A percentile compares a stretch with the other conserved stretches of the same genome.
Conservation (phyloP, 2,888 invertebrate species). For the Lydus trimaculatus region DNA sequence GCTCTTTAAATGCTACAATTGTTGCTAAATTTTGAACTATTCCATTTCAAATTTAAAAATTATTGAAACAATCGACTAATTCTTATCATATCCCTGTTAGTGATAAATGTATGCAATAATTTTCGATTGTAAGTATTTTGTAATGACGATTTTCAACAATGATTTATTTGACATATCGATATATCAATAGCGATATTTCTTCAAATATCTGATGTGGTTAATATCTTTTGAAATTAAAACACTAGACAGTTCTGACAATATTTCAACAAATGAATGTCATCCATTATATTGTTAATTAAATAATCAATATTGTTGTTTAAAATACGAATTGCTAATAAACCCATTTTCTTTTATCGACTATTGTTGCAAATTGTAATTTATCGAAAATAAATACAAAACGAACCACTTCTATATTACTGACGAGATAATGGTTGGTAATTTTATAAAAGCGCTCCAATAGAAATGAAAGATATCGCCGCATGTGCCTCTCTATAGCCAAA, state of each 20-base stretch:
- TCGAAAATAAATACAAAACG: background rate
- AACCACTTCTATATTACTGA: background rate
- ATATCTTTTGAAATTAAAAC: background rate
- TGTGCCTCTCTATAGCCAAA: background rate
- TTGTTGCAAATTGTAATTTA: too few relatives aligned
- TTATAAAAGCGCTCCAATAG: background rate
- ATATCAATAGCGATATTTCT: conserved; percentile 3
- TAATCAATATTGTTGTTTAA: too few relatives aligned
- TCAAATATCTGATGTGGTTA: conserved; percentile 1
- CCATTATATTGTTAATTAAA: too few relatives aligned
- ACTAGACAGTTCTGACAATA: background rate
- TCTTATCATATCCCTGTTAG: background rate
- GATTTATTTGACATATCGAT: background rate
- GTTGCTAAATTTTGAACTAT: background rate
- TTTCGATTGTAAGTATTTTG: background rate
- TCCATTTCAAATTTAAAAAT: background rate
- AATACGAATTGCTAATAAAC: too few relatives aligned
- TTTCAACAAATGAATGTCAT: conserved; percentile 5
- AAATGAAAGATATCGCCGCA: background rate
- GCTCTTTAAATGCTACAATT: background rate
- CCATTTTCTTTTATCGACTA: too few relatives aligned
- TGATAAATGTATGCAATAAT: background rate
- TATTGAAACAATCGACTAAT: background rate
- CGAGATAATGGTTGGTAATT: background rate
- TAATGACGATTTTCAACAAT: background rate